Evolutionary conservation across 2,888 invertebrate genomes (phyloP).

Genomic region (Caenorhabditis virilis): DNA sequence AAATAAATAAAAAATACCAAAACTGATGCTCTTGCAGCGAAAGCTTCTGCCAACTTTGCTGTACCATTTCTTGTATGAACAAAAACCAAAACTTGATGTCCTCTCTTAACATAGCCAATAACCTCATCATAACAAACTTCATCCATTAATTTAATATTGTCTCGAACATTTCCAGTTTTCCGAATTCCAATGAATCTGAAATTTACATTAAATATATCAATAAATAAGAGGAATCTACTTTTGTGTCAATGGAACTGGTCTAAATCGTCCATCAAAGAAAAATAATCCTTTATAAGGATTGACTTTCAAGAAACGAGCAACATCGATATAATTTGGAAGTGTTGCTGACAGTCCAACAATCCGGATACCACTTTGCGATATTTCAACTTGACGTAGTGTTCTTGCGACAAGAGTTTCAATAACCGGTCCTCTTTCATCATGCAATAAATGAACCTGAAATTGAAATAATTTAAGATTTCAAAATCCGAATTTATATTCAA

Average conservation of each 20-base stretch:
- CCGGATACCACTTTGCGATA: slow-evolving; percentile 81
- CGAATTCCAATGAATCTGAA: slow-evolving; percentile 63
- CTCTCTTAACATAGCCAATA: slow-evolving; percentile 81
- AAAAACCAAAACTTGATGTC: slow-evolving; percentile 83
- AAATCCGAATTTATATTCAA: neutral
- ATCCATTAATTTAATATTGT: slow-evolving; percentile 46
- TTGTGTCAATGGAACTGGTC: slow-evolving; percentile 78
- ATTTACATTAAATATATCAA: slow-evolving; percentile 1
- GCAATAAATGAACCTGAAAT: slow-evolving; percentile 79
- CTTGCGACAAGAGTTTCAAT: slow-evolving; percentile 95
- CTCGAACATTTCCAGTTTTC: slow-evolving; percentile 35
- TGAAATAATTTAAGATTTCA: neutral
- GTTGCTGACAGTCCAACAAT: slow-evolving; percentile 86
- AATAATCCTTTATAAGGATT: slow-evolving; percentile 79
- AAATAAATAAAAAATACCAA: slow-evolving; percentile 1
- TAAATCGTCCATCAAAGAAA: slow-evolving; percentile 79
- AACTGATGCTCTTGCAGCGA: slow-evolving; percentile 80
- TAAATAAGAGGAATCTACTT: slow-evolving; percentile 33
- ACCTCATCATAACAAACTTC: slow-evolving; percentile 85
- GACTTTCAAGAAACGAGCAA: slow-evolving; percentile 89
- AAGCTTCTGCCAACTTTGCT: slow-evolving; percentile 81
- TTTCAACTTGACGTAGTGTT: slow-evolving; percentile 81
- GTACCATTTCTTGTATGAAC: slow-evolving; percentile 97
- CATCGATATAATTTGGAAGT: slow-evolving; percentile 94
- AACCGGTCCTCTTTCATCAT: slow-evolving; percentile 95